Evolutionary conservation across 2,113 vertebrate species (phyloP).

Genomic region (Sinosuthora webbiana): DNA sequence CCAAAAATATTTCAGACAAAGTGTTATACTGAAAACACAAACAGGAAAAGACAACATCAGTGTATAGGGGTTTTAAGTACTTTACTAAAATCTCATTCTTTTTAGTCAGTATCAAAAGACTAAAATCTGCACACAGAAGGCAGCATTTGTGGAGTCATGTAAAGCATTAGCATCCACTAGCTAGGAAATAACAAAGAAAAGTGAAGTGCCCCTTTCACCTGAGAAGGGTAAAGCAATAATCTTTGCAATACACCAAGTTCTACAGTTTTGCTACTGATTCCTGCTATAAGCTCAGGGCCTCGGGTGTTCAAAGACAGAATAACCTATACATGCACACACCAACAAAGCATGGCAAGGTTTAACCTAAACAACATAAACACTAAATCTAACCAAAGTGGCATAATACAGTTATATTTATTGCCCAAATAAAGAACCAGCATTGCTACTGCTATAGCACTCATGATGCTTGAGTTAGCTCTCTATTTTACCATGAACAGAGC

Average conservation of each 20-base stretch:
- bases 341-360: background rate
- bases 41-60: background rate
- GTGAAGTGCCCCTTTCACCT: background rate
- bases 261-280: background rate
- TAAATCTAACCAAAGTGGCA: background rate
- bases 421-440: background rate
- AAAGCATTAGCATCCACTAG: background rate
- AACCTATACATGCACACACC: background rate
- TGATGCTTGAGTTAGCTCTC: background rate
- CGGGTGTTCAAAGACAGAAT: background rate
- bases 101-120: background rate
- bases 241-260: background rate
- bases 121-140: background rate
- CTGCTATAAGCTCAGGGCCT: background rate
- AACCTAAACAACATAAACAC: background rate
- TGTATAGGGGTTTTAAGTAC: rapidly evolving
- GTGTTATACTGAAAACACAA: background rate
- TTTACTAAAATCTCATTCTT: background rate
- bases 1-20: background rate
- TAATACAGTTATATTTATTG: background rate
- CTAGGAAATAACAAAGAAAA: background rate
- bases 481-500: background rate
- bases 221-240: background rate
- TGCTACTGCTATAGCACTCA: background rate
- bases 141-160: background rate